Percentiles rank a stretch among this genome's conserved stretches.
These are phyloP conservation scores for Drosophila maculinotata DNA, from an alignment of 2,888 invertebrate genomes.

Conservation along the genomic window DNA sequence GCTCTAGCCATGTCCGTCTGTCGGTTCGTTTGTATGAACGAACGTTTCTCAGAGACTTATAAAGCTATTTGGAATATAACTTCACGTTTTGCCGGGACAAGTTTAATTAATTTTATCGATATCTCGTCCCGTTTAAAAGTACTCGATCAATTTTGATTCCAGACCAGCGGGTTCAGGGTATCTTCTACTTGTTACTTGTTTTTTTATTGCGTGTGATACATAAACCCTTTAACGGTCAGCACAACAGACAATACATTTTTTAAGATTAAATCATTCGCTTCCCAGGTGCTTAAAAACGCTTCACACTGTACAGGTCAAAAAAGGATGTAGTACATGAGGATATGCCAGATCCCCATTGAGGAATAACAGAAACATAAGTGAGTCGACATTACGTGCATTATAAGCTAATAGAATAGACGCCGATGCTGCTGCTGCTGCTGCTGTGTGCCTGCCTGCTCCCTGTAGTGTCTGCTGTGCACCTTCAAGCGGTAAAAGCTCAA, in stretches of 20 bases:
- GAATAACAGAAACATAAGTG: slow-evolving; percentile 68
- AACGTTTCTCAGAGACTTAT: no score
- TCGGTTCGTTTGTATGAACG: no score
- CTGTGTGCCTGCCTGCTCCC: slow-evolving; percentile 22
- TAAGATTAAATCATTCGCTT: slow-evolving; percentile 39
- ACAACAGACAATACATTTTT: slow-evolving; percentile 58
- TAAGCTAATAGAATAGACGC: slow-evolving; percentile 71
- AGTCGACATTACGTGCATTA: slow-evolving; percentile 79
- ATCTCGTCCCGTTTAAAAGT: no score
- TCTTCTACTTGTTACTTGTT: not conserved
- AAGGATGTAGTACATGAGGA: slow-evolving; percentile 9
- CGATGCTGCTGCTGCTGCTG: slow-evolving; percentile 11
- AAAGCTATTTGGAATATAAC: no score
- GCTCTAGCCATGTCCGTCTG: no score
- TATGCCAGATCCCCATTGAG: slow-evolving; percentile 27
- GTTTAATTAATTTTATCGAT: no score
- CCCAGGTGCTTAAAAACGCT: slow-evolving; percentile 38
- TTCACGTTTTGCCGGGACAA: no score
- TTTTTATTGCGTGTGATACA: not conserved
- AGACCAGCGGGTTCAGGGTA: no score
- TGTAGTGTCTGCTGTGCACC: slow-evolving; percentile 43
- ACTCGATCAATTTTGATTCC: no score
- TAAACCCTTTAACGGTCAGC: slow-evolving; percentile 1
- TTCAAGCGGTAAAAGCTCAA: slow-evolving; percentile 54
- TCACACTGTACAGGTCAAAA: slow-evolving; percentile 17